Percentiles rank a stretch among this genome's conserved stretches.
Conservation (phyloP, 2,113 vertebrate species). For the Forbesichthys agassizii region DNA sequence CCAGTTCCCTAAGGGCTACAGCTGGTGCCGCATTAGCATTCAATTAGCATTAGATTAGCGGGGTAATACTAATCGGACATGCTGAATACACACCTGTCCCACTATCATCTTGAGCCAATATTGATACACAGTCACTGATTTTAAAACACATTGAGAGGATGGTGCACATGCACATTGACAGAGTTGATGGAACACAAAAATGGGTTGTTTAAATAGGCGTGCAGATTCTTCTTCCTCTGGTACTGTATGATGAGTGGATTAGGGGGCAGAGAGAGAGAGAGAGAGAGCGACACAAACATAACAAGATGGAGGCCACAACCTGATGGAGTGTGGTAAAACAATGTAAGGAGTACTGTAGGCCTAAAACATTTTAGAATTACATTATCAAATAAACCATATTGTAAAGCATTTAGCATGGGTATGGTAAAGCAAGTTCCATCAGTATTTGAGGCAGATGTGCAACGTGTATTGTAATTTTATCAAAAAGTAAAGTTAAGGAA, state of each 20-base stretch:
- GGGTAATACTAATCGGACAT: constrained; percentile 15
- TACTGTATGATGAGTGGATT: no score
- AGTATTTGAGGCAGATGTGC: no score
- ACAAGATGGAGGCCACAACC: no score
- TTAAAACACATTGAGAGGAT: constrained; percentile 3
- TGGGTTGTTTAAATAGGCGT: background rate
- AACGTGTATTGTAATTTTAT: no score
- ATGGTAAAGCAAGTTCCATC: no score
- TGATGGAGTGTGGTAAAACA: no score
- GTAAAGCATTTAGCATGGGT: no score
- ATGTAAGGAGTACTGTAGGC: no score
- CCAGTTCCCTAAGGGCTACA: constrained; percentile 10
- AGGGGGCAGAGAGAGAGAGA: background rate
- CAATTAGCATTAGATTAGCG: constrained; percentile 49
- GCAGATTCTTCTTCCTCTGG: background rate
- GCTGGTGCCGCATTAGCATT: constrained; percentile 45
- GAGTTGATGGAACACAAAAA: constrained; percentile 19
- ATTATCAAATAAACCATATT: no score
- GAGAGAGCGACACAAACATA: no score
- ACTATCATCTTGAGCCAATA: constrained; percentile 37
- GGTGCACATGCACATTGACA: background rate
- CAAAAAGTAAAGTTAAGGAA: no score
- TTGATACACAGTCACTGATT: constrained; percentile 33
- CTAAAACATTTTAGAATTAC: no score
- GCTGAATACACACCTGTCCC: constrained; percentile 38